Percentiles rank a stretch among this genome's conserved stretches.
These are phyloP conservation scores for Xenopus petersii DNA, from an alignment of 2,797 vertebrate species.

Conservation along the genomic window DNA sequence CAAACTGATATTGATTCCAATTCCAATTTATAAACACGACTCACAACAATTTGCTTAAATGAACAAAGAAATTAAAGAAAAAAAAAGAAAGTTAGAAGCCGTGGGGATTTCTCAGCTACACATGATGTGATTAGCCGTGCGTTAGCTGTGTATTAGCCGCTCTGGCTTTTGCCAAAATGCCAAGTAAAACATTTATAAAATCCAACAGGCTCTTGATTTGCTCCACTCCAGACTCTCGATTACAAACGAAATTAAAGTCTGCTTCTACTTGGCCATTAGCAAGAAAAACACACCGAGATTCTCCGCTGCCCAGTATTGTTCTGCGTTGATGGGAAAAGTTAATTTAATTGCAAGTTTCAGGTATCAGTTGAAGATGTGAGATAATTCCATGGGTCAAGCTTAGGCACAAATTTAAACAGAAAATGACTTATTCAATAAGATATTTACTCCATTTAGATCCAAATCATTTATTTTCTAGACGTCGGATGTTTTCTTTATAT, in stretches of 20 bases:
- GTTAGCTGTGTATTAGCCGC: background rate
- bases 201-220: background rate
- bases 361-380: background rate
- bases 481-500: no score
- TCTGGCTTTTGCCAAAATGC: no score
- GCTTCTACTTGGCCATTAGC: background rate
- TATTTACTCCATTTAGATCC: no score
- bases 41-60: background rate
- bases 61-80: background rate
- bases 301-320: background rate
- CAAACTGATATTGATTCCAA: background rate
- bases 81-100: background rate
- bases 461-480: no score
- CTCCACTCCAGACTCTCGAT: conserved; percentile 1
- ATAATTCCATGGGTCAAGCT: background rate
- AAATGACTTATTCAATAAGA: no score
- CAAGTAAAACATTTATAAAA: background rate
- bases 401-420: no score
- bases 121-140: background rate
- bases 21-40: background rate
- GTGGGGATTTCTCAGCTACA: background rate
- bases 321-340: background rate
- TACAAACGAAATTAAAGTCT: background rate
- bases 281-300: background rate
- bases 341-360: background rate